A percentile compares a stretch with the other conserved stretches of the same genome.
These are phyloP conservation scores for Calameuta filiformis DNA, from an alignment of 2,888 invertebrate species.

Conservation along the genomic window DNA sequence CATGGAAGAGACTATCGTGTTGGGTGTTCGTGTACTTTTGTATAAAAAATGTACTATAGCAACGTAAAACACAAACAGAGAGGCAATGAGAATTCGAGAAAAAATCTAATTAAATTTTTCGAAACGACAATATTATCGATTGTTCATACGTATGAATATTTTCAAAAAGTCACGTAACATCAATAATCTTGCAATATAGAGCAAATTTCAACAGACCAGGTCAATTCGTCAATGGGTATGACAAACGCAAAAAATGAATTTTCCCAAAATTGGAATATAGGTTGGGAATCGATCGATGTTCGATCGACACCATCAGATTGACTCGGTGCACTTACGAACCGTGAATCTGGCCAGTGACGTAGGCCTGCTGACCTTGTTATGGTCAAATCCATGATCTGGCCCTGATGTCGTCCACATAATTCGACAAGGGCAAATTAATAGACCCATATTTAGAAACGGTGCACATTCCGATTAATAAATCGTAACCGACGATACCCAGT, in stretches of 20 bases:
- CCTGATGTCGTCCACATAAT: neutral
- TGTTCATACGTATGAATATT: neutral
- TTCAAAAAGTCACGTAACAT: neutral
- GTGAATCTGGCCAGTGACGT: neutral
- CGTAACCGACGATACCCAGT: neutral
- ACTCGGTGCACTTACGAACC: neutral
- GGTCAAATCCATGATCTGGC: constrained; percentile 1
- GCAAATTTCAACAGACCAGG: neutral
- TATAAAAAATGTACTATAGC: neutral
- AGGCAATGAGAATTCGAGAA: neutral
- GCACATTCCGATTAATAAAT: neutral
- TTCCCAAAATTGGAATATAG: neutral
- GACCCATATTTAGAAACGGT: neutral
- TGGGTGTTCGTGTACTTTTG: neutral
- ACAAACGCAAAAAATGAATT: neutral
- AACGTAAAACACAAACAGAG: neutral
- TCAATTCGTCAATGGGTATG: neutral
- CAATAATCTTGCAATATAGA: neutral
- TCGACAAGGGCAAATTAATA: neutral
- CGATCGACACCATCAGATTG: neutral
- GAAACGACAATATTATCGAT: neutral
- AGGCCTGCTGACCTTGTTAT: neutral
- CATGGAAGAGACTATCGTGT: neutral
- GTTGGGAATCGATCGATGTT: neutral
- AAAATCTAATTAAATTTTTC: neutral